Base-by-base conservation (phyloP, 2,888 invertebrate species). In the Chloromyia formosa region DNA sequence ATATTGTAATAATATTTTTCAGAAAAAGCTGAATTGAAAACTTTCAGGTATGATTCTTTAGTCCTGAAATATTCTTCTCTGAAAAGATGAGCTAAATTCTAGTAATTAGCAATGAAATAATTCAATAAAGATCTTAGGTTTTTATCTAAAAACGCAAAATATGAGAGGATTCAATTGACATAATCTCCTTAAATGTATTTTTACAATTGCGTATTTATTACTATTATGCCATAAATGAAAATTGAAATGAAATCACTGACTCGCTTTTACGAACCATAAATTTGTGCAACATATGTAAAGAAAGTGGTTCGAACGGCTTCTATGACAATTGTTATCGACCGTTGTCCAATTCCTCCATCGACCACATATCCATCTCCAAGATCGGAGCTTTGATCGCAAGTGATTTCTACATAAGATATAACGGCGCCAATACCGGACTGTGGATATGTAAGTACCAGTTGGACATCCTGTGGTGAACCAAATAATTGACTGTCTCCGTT, bases 261-360 rank as follows among this genome's bases (percentile, higher is more conserved):
- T n/a, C n/a, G n/a, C n/a, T 35, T 56, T 80, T 79, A 84, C 80
- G 82, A 84, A 62, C 84, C 85, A 75, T 78, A 84, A 75, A 81
- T 81, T 49, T 80, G 79, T 1, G 82, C 81, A 73, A 79, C 82
- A 74, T 84, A 84, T 27, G 79, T 77, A 75, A 84, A 84, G 66
- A 78, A 80, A 1, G 77, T 71, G 3, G 84, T 84, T 27, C 35
- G 22, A 73, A 83, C 80, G 75, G 82, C 81, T 35, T 77, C 78
- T 12, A 85, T 54, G 66, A 84, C 73, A 1, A 84, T 77, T 45
- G 81, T 78, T 0, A 81, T 82, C 45, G 68, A 79, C 1, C 76
- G 78, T 35, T 79, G 74, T 3, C 80, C 80, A 73, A 84, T 81
- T 62, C 84, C 84, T 0, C 83, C 83, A 1, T 72, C 75, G 9